Conservation (phyloP, 2,888 invertebrate species). For the Spodoptera exigua region DNA sequence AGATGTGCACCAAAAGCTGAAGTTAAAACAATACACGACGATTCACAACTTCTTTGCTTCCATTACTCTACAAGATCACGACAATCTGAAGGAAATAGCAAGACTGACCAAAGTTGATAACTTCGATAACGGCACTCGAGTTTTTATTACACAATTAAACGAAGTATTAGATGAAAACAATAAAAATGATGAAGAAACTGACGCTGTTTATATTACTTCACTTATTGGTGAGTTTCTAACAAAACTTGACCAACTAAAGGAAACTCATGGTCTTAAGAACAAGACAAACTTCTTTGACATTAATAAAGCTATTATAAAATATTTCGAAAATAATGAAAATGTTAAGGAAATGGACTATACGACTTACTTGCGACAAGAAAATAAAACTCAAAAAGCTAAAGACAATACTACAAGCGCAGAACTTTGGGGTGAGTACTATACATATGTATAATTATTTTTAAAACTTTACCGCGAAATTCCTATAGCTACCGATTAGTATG, state of each 20-base stretch:
- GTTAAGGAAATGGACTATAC: conserved; percentile 17
- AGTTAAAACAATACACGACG: conserved; percentile 64
- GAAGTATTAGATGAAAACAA: conserved; percentile 67
- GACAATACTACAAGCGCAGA: conserved; percentile 58
- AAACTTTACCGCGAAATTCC: too few species aligned
- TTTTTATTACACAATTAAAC: conserved; percentile 69
- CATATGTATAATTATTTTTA: too few species aligned
- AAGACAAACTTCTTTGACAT: conserved; percentile 44
- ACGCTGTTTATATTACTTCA: conserved; percentile 52
- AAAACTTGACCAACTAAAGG: conserved; percentile 61
- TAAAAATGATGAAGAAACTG: conserved; percentile 45
- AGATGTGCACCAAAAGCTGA: conserved; percentile 54
- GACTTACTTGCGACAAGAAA: neutral
- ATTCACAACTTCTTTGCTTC: conserved; percentile 72
- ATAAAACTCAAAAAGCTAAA: conserved; percentile 16
- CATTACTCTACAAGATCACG: conserved; percentile 65
- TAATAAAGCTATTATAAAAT: conserved; percentile 56
- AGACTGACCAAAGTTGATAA: conserved; percentile 62
- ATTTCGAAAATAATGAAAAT: conserved; percentile 40
- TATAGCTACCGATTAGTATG: too few species aligned
- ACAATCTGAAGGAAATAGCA: conserved; percentile 65
- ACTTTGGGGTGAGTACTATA: conserved; percentile 71
- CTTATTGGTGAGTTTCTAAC: conserved; percentile 62
- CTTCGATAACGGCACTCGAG: conserved; percentile 61
- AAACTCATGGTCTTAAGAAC: conserved; percentile 55